A percentile compares a stretch with the other conserved stretches of the same genome.
Conservation (phyloP, 2,113 vertebrate genomes). For the Eudyptes chrysolophus region DNA sequence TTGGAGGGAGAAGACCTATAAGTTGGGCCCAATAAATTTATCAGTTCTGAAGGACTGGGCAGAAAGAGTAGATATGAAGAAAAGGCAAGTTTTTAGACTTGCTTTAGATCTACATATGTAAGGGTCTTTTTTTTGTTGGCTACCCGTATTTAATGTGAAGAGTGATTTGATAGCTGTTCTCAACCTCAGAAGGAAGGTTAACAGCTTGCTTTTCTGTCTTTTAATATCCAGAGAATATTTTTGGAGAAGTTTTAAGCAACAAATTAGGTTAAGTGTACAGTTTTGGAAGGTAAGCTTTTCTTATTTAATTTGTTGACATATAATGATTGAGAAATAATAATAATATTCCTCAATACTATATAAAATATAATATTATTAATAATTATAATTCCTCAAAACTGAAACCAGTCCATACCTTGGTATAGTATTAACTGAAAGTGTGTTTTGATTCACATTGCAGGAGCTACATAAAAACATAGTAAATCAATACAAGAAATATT, state of each 20-base stretch:
- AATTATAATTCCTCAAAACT: neutral
- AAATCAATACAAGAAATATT: constrained; percentile 83
- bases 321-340: neutral
- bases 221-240: neutral
- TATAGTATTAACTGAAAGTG: neutral
- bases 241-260: neutral
- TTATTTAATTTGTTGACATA: neutral
- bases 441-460: constrained; percentile 68
- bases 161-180: neutral
- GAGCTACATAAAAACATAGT: constrained; percentile 90
- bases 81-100: neutral
- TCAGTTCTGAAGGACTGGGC: neutral
- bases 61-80: neutral
- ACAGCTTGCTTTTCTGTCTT: neutral
- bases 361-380: neutral
- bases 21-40: neutral
- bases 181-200: neutral
- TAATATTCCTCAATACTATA: neutral
- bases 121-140: neutral
- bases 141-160: neutral
- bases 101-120: neutral
- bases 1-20: neutral
- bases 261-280: neutral
- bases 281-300: neutral
- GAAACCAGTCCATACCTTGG: neutral